Percentiles rank a stretch among this genome's conserved stretches.
phyloP scores from a whole-genome alignment of 2,113 vertebrate species.

The Egretta garzetta region DNA sequence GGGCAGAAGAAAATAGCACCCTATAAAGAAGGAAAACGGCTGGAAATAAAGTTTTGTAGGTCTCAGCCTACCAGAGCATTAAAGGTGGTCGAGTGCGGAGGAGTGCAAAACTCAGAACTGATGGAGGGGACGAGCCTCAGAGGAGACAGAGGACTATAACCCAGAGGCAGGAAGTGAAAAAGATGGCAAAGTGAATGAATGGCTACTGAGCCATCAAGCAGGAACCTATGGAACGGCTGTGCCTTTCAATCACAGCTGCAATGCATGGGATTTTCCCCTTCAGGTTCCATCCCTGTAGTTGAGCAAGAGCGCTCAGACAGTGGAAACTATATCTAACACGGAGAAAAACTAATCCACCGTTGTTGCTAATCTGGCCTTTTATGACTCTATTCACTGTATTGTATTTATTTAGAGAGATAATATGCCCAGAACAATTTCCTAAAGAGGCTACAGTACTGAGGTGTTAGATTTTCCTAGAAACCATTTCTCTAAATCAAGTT shows the following conservation, averaged over 20 bases:
- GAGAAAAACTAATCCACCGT: neutral
- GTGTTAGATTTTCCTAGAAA: neutral
- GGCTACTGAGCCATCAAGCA: neutral
- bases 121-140: fast-evolving
- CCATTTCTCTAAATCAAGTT: neutral
- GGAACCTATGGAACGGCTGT: neutral
- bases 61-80: neutral
- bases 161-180: neutral
- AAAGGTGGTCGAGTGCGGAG: neutral
- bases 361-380: neutral
- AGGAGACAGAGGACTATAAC: neutral
- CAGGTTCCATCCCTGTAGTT: neutral
- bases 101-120: neutral
- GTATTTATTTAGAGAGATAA: neutral
- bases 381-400: neutral
- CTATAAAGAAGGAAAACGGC: neutral
- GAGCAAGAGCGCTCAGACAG: fast-evolving
- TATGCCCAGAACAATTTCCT: neutral
- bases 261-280: neutral
- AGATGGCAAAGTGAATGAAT: neutral
- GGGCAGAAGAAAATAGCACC: neutral
- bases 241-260: neutral
- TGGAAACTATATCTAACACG: neutral
- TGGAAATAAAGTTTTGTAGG: neutral
- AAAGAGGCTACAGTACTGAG: neutral